A percentile compares a stretch with the other conserved stretches of the same genome.
Evolutionary conservation across 2,888 invertebrate genomes (phyloP).

Genomic region (Folsomia manolachei): DNA sequence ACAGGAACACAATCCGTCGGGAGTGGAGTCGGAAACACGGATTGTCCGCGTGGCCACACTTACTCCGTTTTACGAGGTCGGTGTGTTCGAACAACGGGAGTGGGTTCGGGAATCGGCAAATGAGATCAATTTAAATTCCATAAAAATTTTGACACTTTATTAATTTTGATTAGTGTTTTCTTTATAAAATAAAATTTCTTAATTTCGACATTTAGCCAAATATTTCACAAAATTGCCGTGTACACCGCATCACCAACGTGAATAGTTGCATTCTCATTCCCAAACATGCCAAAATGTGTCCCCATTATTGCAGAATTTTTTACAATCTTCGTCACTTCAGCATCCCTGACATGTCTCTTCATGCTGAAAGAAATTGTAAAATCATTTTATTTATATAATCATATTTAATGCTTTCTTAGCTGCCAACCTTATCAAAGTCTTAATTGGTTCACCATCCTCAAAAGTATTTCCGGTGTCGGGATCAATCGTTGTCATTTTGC

Average conservation of each 20-base stretch:
- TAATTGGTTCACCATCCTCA: slow-evolving; percentile 38
- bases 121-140: not conserved
- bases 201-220: not conserved
- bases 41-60: not conserved
- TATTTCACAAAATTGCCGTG: slow-evolving; percentile 20
- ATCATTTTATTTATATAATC: not conserved
- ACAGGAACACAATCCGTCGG: not conserved
- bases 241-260: slow-evolving; percentile 37
- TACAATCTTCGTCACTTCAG: slow-evolving; percentile 22
- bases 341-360: slow-evolving; percentile 28
- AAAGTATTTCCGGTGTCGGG: slow-evolving; percentile 33
- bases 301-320: slow-evolving; percentile 36
- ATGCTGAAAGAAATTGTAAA: slow-evolving; percentile 19
- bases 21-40: not conserved
- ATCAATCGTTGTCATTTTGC: slow-evolving; percentile 39
- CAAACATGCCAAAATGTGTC: slow-evolving; percentile 36
- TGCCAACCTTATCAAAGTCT: slow-evolving; percentile 31
- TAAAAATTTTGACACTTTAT: too few relatives aligned
- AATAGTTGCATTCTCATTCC: slow-evolving; percentile 15
- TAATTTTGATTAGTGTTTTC: too few relatives aligned
- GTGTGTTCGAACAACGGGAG: not conserved
- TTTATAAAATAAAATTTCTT: too few relatives aligned
- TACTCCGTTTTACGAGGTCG: not conserved
- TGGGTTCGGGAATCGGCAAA: not conserved
- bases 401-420: not conserved